These are phyloP conservation scores for Pelusios castaneus DNA, from an alignment of 2,113 vertebrate genomes.

Conservation along the genomic window DNA sequence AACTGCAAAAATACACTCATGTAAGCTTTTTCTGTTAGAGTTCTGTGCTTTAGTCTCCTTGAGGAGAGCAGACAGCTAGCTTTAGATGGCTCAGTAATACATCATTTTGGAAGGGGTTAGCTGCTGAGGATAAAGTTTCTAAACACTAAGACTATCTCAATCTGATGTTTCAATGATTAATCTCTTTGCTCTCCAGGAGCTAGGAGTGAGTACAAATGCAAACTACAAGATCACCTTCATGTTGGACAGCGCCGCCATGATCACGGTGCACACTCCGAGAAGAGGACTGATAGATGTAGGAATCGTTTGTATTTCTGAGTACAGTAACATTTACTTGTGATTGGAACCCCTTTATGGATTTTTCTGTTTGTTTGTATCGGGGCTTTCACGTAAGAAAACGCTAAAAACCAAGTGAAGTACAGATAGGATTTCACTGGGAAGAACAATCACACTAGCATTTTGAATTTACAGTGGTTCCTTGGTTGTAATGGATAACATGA, in stretches of 20 bases:
- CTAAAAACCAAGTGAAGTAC: neutral
- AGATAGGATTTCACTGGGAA: neutral
- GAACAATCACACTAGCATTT: neutral
- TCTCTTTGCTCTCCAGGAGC: constrained; percentile 83
- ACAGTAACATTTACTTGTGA: neutral
- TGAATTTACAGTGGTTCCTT: neutral
- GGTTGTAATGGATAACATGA: neutral
- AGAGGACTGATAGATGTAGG: constrained; percentile 95
- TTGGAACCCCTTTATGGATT: neutral
- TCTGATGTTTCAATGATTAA: constrained; percentile 19
- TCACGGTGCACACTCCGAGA: constrained; percentile 97
- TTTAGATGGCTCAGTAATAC: neutral
- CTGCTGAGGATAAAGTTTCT: neutral
- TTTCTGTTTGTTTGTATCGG: neutral
- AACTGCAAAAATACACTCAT: neutral
- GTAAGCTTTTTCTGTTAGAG: neutral
- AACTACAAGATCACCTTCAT: constrained; percentile 99
- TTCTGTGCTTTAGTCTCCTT: neutral
- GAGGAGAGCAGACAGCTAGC: neutral
- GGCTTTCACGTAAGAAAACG: neutral
- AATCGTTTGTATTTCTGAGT: neutral
- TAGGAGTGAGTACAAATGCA: constrained; percentile 95
- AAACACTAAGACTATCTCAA: constrained; percentile 3
- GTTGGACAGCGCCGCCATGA: constrained; percentile 99
- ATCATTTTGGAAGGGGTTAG: too few species aligned